Evolutionary conservation across 2,888 invertebrate genomes (phyloP).

Genomic region (Chrysina gloriosa): DNA sequence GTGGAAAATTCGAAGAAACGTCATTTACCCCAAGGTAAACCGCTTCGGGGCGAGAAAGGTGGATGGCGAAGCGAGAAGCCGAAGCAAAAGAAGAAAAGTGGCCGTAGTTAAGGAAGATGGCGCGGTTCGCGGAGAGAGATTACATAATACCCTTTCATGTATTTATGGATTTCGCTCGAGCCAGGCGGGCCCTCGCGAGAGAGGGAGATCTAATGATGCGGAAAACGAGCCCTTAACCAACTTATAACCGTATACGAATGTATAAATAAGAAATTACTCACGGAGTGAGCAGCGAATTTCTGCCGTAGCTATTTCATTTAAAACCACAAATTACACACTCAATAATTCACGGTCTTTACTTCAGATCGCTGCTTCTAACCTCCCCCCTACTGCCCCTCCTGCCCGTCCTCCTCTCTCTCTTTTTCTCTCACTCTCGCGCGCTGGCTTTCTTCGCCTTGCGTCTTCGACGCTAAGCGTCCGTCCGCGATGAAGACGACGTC

Average conservation of each 20-base stretch:
- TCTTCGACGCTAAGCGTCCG: neutral
- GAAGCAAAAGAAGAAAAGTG: neutral
- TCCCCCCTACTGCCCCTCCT: neutral
- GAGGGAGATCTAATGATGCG: slow-evolving; percentile 36
- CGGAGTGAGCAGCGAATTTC: slow-evolving; percentile 21
- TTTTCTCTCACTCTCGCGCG: neutral
- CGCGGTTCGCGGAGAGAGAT: neutral
- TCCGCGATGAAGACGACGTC: neutral
- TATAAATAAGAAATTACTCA: slow-evolving; percentile 34
- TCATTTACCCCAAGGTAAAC: too few species aligned
- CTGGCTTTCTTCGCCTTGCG: neutral
- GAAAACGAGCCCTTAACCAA: slow-evolving; percentile 36
- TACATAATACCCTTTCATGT: slow-evolving; percentile 22
- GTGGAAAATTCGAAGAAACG: too few species aligned
- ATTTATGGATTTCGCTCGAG: slow-evolving; percentile 23
- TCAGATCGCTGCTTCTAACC: too few species aligned
- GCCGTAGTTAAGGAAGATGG: too few species aligned
- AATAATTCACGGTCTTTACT: slow-evolving; percentile 30
- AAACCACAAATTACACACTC: slow-evolving; percentile 36
- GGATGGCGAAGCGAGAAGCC: too few species aligned
- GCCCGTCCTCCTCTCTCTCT: neutral
- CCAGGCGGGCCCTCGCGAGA: slow-evolving; percentile 45
- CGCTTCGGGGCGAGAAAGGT: too few species aligned
- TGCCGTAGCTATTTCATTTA: slow-evolving; percentile 23
- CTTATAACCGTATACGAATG: slow-evolving; percentile 32